Evolutionary conservation across 2,113 vertebrate species (phyloP), one percentile per base, ranked within the genome.

Genomic region (Scartelaos histophorus): DNA sequence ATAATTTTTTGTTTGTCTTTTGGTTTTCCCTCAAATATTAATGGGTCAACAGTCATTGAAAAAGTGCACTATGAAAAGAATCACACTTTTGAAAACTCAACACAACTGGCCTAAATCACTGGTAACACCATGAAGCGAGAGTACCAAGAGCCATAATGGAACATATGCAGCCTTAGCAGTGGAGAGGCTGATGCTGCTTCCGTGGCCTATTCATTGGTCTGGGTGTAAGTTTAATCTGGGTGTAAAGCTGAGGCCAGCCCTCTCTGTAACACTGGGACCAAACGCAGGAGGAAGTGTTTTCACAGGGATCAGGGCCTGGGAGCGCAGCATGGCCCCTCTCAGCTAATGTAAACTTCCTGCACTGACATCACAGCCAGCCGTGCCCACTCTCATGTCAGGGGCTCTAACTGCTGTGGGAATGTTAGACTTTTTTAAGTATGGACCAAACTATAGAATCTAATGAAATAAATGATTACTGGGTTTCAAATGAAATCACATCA

Each of bases 151-250:
- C 56, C 29, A 71, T 64, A 68, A 17, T 71, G 43, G 47, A 25
- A 16, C 17, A 19, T 61, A 70, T 78, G 78, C 66, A 61, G 71
- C 81, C 78, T 66, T 65, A 88, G 87, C 76, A 70, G 73, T 67
- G 11, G 83, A 61, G 82, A 82, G 25, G 65, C 58, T 43, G 17
- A 67, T 21, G 74, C 69, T 35, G 71, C 78, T 91, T 89, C 87
- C 77, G 69, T 64, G 49, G 71, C 81, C 80, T 82, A 86, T 88
- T 91, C 81, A 85, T 47, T 24, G 64, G 61, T 29, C 66, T n/a
- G n/a, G n/a, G n/a, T n/a, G n/a, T n/a, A n/a, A n/a, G n/a, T n/a
- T 87, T 92, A 87, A 91, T 91, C 86, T 90, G 78, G 74, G 79
- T 66, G 70, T 74, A 82, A 75, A 70, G 74, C 68, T n/a, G 25